Base-by-base conservation (phyloP, 2,888 invertebrate species). In the Epistrophe grossulariae region DNA sequence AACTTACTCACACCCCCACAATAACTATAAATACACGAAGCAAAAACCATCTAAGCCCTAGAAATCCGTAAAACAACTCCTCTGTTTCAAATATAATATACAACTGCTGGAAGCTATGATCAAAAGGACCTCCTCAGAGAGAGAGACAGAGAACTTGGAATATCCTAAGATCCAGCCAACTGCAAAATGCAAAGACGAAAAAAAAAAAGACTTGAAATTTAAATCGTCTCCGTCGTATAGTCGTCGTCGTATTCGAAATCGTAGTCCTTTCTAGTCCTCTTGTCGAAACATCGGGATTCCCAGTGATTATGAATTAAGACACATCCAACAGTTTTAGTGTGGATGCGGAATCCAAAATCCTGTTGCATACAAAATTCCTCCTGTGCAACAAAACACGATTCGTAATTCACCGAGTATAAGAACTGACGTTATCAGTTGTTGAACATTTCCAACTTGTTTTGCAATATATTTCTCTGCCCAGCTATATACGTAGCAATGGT, bases 261-360 rank as follows among this genome's bases (percentile, higher is more conserved):
- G 74, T 68, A 24, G 71, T 72, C 72, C n/a, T 73, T 73, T 52
- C 48, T 78, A 59, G 74, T 83, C 79, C 73, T 70, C 70, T 76
- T 83, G 87, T 79, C 83, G 87, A 87, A 87, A 87, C 87, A 87
- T 76, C 31, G 79, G 82, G 87, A 87, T 87, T 87, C 71, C 64
- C 83, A 72, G 87, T 87, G 87, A 87, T 87, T 87, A 87, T 87
- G 87, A 87, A 87, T 87, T 83, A 87, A 87, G 83, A 83, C 83
- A 79, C 83, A 87, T 87, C 79, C 87, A 87, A 31, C 79, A 59
- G 68, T 72, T 66, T 70, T 83, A 87, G 79, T 83, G 71, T 76
- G 87, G 79, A 83, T 83, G 59, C 59, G 87, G 79, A 83, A 83
- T 83, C 83, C 83, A 50, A 68, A n/a, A 68, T 68, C 50, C 66